A percentile compares a stretch with the other conserved stretches of the same genome.
Conservation (phyloP, 1,140 invertebrate species). For the Leptopilina clavipes region DNA sequence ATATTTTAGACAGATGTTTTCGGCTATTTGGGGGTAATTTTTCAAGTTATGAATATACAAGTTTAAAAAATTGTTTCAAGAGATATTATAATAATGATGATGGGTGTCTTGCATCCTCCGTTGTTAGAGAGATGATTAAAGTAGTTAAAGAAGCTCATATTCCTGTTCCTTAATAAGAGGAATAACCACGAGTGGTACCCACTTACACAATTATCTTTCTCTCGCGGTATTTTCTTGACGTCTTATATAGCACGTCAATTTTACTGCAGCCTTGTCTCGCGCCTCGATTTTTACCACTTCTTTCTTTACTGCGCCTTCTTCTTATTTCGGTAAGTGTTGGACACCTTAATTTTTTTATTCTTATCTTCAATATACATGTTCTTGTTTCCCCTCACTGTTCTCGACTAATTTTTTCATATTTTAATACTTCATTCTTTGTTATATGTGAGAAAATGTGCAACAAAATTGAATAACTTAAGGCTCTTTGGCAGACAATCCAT, state of each 20-base stretch:
- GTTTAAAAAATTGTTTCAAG: conserved; percentile 1
- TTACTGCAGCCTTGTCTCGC: conserved; percentile 60
- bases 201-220: conserved; percentile 70
- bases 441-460: too few relatives aligned
- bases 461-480: too few relatives aligned
- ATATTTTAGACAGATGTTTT: too few relatives aligned
- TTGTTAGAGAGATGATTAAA: background rate
- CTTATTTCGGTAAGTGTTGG: conserved; percentile 24
- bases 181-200: conserved; percentile 52
- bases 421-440: background rate
- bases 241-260: conserved; percentile 58
- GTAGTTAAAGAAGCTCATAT: conserved; percentile 26
- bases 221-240: conserved; percentile 65
- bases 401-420: conserved; percentile 27
- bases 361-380: conserved; percentile 42
- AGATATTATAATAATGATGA: background rate
- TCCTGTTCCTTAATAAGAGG: background rate
- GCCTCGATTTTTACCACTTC: conserved; percentile 43
- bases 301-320: conserved; percentile 46
- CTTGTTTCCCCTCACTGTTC: conserved; percentile 35
- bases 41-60: too few relatives aligned
- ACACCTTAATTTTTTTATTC: conserved; percentile 39
- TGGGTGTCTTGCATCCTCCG: background rate
- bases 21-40: too few relatives aligned
- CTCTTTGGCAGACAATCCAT: too few relatives aligned